phyloP scores from a whole-genome alignment of 1,140 invertebrate genomes.

The Megathymus violae region DNA sequence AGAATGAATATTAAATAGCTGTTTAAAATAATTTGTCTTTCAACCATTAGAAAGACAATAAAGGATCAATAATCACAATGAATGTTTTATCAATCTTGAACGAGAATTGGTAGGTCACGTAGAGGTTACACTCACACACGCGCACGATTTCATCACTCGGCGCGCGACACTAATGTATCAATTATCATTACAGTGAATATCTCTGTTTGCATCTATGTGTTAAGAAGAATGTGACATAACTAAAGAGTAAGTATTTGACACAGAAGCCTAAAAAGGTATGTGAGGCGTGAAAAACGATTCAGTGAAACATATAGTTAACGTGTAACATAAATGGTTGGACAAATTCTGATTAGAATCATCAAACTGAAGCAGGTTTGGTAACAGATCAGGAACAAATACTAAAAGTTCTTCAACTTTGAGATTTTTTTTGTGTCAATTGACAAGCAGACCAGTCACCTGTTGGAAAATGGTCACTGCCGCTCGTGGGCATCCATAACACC shows the following conservation, averaged over 20 bases:
- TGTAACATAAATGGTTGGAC: conserved; percentile 12
- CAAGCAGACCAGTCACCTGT: no score
- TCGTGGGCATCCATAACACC: no score
- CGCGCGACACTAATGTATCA: conserved; percentile 47
- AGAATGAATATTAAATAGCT: background rate
- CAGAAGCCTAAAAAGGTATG: conserved; percentile 29
- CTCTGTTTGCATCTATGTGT: conserved; percentile 53
- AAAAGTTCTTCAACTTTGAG: no score
- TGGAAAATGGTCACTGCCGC: no score
- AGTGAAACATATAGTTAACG: conserved; percentile 8
- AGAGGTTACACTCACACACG: conserved; percentile 22
- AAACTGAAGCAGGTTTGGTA: background rate
- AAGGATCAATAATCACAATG: conserved; percentile 8
- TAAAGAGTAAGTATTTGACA: conserved; percentile 18
- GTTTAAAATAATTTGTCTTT: conserved; percentile 1
- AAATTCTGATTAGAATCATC: conserved; percentile 2
- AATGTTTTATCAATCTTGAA: conserved; percentile 17
- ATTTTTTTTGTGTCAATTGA: no score
- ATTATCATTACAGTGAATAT: conserved; percentile 53
- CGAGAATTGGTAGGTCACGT: conserved; percentile 19
- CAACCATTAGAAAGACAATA: conserved; percentile 13
- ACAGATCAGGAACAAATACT: no score
- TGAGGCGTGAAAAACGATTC: conserved; percentile 26
- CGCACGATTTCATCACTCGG: conserved; percentile 30
- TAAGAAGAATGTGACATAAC: conserved; percentile 49